Percentiles rank a stretch among this genome's conserved stretches.
Evolutionary conservation across 2,113 vertebrate species (phyloP).

Genomic region (Chionomys nivalis): DNA sequence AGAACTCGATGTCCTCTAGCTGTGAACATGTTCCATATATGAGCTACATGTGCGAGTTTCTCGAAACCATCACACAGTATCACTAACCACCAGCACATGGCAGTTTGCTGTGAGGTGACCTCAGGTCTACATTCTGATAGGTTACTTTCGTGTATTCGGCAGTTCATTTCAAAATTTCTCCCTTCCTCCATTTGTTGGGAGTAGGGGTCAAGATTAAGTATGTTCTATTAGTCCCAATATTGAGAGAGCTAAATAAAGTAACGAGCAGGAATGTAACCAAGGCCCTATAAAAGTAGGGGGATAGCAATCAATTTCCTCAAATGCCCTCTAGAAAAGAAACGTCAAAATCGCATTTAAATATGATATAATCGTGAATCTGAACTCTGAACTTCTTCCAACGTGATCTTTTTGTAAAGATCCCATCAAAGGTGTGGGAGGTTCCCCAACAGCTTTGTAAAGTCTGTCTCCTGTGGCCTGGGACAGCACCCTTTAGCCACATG

Average conservation of each 20-base stretch:
- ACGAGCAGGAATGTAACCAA: not conserved
- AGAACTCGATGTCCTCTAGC: not conserved
- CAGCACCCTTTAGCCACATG: not conserved
- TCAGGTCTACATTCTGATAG: not conserved
- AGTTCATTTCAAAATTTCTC: constrained; percentile 3
- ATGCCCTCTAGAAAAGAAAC: not conserved
- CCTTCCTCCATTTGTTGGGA: not conserved
- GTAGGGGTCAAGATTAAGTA: not conserved
- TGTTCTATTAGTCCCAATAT: not conserved
- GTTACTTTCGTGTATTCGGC: not conserved
- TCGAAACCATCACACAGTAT: not conserved
- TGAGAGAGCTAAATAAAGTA: not conserved
- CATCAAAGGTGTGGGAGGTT: not conserved
- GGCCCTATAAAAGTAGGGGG: not conserved
- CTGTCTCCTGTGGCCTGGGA: not conserved
- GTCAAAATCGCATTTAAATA: not conserved
- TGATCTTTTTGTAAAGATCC: not conserved
- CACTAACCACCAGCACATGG: not conserved
- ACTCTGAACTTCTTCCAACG: not conserved
- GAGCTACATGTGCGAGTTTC: not conserved
- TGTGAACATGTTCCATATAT: not conserved
- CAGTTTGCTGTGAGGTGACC: not conserved
- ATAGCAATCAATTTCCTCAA: not conserved
- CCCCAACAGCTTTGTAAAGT: not conserved
- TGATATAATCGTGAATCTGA: not conserved